Conservation (phyloP, 2,797 vertebrate genomes). For the Harpagifer antarcticus region DNA sequence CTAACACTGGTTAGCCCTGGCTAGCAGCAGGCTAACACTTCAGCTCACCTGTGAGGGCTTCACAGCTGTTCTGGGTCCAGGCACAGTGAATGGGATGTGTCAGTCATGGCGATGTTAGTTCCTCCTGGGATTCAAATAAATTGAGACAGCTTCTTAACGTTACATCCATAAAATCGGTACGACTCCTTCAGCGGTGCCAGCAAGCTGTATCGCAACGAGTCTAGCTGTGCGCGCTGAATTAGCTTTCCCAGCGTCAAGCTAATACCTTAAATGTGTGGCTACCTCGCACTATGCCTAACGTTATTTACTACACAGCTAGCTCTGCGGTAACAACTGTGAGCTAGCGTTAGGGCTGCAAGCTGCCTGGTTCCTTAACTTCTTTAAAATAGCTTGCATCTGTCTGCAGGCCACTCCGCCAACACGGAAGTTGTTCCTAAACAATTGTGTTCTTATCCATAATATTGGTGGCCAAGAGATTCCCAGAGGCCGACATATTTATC, state of each 20-base stretch:
- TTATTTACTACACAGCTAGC: constrained; percentile 38
- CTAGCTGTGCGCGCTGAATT: constrained; percentile 1
- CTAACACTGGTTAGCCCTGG: constrained; percentile 31
- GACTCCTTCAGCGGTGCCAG: constrained; percentile 4
- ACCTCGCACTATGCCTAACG: constrained; percentile 26
- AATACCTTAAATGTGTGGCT: constrained; percentile 23
- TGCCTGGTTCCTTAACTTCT: constrained; percentile 11
- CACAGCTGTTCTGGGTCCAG: constrained; percentile 14
- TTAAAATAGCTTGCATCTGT: constrained; percentile 1
- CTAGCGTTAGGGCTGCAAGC: neutral
- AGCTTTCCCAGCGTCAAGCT: constrained; percentile 26
- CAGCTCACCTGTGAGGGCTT: constrained; percentile 58
- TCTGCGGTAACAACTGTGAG: constrained; percentile 23
- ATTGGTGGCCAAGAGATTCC: constrained; percentile 17
- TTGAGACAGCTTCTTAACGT: neutral
- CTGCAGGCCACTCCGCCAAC: neutral
- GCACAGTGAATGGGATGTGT: constrained; percentile 2
- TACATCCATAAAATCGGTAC: constrained; percentile 1
- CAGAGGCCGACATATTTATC: constrained; percentile 64
- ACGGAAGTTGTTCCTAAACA: constrained; percentile 14
- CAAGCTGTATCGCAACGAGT: neutral
- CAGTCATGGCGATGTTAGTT: neutral
- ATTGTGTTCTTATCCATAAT: constrained; percentile 6
- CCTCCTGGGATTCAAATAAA: neutral
- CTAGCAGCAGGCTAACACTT: constrained; percentile 57